Evolutionary conservation across 2,888 invertebrate genomes (phyloP).

Genomic region (Cosmopolites sordidus): DNA sequence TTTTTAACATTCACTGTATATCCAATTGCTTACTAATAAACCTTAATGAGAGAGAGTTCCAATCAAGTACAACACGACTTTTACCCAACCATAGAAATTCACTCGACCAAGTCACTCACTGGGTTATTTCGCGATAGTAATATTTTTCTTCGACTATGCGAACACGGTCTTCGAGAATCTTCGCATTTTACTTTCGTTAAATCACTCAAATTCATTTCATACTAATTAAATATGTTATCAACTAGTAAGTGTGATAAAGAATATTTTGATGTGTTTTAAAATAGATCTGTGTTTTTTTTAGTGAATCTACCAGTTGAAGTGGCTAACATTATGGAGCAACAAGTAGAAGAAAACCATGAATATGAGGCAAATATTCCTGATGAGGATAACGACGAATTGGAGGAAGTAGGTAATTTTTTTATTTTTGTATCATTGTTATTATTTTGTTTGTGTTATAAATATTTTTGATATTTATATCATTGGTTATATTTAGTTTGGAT

Average conservation of each 20-base stretch:
- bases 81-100: constrained; percentile 16
- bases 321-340: constrained; percentile 31
- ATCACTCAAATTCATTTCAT: background rate
- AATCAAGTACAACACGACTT: constrained; percentile 17
- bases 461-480: no score
- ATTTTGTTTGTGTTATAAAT: no score
- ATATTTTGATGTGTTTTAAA: constrained; percentile 1
- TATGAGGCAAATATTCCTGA: constrained; percentile 27
- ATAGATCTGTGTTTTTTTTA: constrained; percentile 6
- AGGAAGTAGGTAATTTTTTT: constrained; percentile 30
- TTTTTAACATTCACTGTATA: background rate
- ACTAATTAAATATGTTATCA: constrained; percentile 20
- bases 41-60: constrained; percentile 16
- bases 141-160: background rate
- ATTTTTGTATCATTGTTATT: no score
- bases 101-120: background rate
- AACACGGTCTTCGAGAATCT: no score
- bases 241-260: constrained; percentile 25
- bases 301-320: constrained; percentile 30
- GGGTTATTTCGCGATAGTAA: background rate
- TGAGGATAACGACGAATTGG: constrained; percentile 33
- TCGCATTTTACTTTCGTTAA: background rate
- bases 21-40: background rate
- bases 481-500: no score
- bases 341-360: constrained; percentile 27